Percentiles rank a stretch among this genome's conserved stretches.
Evolutionary conservation across 2,888 invertebrate genomes (phyloP).

Genomic region (Dioctria linearis): DNA sequence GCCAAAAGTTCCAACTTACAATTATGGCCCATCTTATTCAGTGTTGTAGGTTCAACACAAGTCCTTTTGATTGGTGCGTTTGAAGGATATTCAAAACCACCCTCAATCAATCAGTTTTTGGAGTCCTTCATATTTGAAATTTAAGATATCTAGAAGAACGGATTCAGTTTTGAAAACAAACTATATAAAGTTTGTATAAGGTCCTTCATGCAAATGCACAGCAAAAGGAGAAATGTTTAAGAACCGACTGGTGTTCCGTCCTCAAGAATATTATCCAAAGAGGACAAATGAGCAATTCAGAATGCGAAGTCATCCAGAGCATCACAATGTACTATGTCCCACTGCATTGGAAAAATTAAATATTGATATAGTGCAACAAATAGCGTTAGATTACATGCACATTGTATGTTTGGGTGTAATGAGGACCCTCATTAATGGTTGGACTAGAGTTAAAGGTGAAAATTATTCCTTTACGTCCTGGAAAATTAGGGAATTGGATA

Average conservation of each 20-base stretch:
- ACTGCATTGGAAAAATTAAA: neutral
- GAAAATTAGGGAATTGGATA: neutral
- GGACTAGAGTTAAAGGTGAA: neutral
- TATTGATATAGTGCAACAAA: neutral
- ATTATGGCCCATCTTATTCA: slow-evolving; percentile 36
- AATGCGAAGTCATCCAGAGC: neutral
- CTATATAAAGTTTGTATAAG: neutral
- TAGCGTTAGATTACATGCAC: too few relatives aligned
- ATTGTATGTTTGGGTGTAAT: too few relatives aligned
- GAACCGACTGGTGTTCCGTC: slow-evolving; percentile 6
- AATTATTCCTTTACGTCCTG: slow-evolving; percentile 17
- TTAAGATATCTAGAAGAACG: neutral
- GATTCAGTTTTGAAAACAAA: slow-evolving; percentile 13
- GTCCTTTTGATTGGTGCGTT: slow-evolving; percentile 16
- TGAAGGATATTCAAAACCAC: slow-evolving; percentile 13
- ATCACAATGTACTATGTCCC: neutral
- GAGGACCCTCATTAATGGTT: slow-evolving; percentile 16
- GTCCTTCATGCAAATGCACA: slow-evolving; percentile 7
- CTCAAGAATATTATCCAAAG: neutral
- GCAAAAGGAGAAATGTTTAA: slow-evolving; percentile 2
- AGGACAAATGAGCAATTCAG: neutral
- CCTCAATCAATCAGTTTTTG: slow-evolving; percentile 8
- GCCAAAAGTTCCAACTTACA: slow-evolving; percentile 23
- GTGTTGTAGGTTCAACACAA: neutral
- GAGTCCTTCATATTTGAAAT: neutral